A percentile compares a stretch with the other conserved stretches of the same genome.
Evolutionary conservation across 2,888 invertebrate genomes (phyloP).

Genomic region (Drosophila kambysellisi): DNA sequence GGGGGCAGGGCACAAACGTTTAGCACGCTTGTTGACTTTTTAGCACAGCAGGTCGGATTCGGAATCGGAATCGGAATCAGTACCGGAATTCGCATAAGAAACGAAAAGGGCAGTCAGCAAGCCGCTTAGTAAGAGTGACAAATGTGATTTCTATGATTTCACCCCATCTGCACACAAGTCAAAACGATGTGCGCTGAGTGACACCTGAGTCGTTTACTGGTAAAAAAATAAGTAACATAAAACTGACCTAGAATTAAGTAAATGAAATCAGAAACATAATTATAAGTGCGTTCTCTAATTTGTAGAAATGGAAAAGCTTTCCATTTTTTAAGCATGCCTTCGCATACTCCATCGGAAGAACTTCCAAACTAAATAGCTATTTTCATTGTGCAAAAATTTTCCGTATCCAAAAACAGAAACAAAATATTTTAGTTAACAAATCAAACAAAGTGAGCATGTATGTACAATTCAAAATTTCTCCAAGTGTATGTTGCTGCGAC

Average conservation of each 20-base stretch:
- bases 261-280: neutral
- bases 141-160: slow-evolving; percentile 73
- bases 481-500: slow-evolving; percentile 11
- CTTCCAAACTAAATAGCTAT: neutral
- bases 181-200: slow-evolving; percentile 19
- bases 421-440: neutral
- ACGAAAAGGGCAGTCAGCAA: slow-evolving; percentile 74
- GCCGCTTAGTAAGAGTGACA: slow-evolving; percentile 63
- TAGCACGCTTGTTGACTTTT: slow-evolving; percentile 67
- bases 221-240: neutral
- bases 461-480: neutral
- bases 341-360: neutral
- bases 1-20: slow-evolving; percentile 45
- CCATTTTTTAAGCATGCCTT: neutral
- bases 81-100: slow-evolving; percentile 24
- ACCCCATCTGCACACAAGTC: neutral
- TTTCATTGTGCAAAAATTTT: neutral
- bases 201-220: slow-evolving; percentile 37
- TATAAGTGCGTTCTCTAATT: neutral
- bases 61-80: slow-evolving; percentile 18
- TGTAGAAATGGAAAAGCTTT: neutral
- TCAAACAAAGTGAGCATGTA: neutral
- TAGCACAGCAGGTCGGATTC: slow-evolving; percentile 59
- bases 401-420: neutral
- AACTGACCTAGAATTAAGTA: neutral